Base-by-base conservation (phyloP, 2,113 vertebrate genomes). In the Caloenas nicobarica region DNA sequence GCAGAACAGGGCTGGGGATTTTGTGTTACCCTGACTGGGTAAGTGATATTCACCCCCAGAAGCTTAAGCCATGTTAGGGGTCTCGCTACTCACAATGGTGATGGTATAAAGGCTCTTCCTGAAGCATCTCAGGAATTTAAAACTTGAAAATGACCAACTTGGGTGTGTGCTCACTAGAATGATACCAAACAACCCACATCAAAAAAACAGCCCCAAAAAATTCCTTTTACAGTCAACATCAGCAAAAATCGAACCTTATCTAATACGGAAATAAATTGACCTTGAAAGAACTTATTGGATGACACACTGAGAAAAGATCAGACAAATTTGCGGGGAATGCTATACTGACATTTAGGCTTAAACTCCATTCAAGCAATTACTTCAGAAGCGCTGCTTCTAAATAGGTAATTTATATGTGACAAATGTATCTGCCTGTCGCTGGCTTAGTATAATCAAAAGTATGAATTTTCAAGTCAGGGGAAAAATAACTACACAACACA, bases 351-450 rank as follows among this genome's bases (percentile, higher is more conserved):
- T 85, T 91, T 89, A 89, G 26, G 13, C 51, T 95, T 72, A 92
- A 94, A 85, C 24, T 69, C 40, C 44, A 73, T 95, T 91, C 89
- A 89, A 91, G 71, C 77, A 91, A 95, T 95, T 94, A 66, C 57
- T 89, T 81, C 57, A 93, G 82, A 94, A 92, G 21, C 1, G 1
- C 28, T 87, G 34, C 19, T 85, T 81, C 80, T 93, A 94, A 97
- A 88, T 29, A 76, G 68, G 44, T 68, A 83, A 95, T 96, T 96
- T 94, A 79, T 88, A 85, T 56, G 60, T 95, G 83, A 83, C 86
- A 95, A 81, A 95, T 68, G 16, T 62, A 69, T 86, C 76, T 91
- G 38, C 28, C 61, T 80, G 40, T 88, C 70, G 70, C 73, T 71
- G 40, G 21, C 8, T 91, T 69, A 58, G 28, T 69, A 56, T 34